Evolutionary conservation across 2,888 invertebrate species (phyloP).

Genomic region (Slavum lentiscoides): DNA sequence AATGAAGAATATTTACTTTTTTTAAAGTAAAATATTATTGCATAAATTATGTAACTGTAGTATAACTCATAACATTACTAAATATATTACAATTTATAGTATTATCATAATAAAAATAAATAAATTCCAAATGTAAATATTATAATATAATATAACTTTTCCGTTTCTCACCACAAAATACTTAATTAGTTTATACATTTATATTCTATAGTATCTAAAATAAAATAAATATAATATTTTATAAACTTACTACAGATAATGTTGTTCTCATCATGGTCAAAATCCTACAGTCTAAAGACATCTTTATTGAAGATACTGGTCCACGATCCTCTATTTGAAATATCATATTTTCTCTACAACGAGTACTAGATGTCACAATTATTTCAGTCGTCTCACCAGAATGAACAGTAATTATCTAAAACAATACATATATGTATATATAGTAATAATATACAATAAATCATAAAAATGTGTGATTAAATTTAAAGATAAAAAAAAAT

Average conservation of each 20-base stretch:
- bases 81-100: too few species aligned
- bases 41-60: too few species aligned
- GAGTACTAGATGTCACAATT: constrained; percentile 43
- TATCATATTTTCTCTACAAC: constrained; percentile 35
- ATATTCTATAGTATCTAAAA: background rate
- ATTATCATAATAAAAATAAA: too few species aligned
- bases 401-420: constrained; percentile 51
- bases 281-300: constrained; percentile 35
- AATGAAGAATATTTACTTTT: too few species aligned
- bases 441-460: background rate
- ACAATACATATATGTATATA: background rate
- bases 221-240: background rate
- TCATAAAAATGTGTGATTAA: too few species aligned
- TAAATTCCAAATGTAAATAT: too few species aligned
- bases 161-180: too few species aligned
- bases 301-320: constrained; percentile 41
- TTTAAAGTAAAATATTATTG: too few species aligned
- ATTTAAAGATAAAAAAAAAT: too few species aligned
- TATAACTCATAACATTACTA: too few species aligned
- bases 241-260: constrained; percentile 36
- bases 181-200: too few species aligned
- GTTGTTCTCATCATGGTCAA: constrained; percentile 48
- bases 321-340: constrained; percentile 45
- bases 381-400: constrained; percentile 51
- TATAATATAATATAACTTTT: background rate